Percentiles rank a stretch among this genome's conserved stretches.
phyloP scores from a whole-genome alignment of 2,797 vertebrate species.

The Mionectes olivaceus region DNA sequence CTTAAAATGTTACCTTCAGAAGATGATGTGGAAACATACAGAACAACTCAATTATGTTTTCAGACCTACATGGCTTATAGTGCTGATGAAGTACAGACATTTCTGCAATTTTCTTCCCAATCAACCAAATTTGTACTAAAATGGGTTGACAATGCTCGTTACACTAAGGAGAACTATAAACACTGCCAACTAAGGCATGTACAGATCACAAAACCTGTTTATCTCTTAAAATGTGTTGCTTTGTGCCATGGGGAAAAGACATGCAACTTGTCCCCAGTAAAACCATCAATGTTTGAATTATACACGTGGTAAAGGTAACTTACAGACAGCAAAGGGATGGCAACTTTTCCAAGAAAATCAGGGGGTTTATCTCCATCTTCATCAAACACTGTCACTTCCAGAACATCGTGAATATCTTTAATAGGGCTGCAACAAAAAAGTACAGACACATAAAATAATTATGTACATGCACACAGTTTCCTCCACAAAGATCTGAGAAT shows the following conservation, averaged over 20 bases:
- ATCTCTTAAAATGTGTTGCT: background rate
- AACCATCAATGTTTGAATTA: background rate
- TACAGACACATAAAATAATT: background rate
- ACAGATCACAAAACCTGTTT: conserved; percentile 26
- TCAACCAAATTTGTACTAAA: conserved; percentile 24
- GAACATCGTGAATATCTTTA: conserved; percentile 93
- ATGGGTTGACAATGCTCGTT: background rate
- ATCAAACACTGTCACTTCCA: conserved; percentile 91
- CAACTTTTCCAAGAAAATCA: conserved; percentile 92
- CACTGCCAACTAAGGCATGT: background rate
- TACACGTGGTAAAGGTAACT: conserved; percentile 65
- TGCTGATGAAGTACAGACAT: conserved; percentile 8
- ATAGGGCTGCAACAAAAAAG: conserved; percentile 84
- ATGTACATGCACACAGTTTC: background rate
- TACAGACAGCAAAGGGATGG: conserved; percentile 92
- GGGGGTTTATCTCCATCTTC: conserved; percentile 94
- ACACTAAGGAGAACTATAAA: conserved; percentile 17
- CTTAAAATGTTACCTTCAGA: conserved; percentile 46
- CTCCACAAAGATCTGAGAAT: conserved; percentile 58
- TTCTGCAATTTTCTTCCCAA: conserved; percentile 22
- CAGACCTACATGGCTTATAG: background rate
- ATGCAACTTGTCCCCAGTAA: background rate
- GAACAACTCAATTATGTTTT: conserved; percentile 50
- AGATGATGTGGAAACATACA: conserved; percentile 39
- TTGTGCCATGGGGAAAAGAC: background rate